Conservation (phyloP, 2,888 invertebrate species). For the Abrostola triplasia region DNA sequence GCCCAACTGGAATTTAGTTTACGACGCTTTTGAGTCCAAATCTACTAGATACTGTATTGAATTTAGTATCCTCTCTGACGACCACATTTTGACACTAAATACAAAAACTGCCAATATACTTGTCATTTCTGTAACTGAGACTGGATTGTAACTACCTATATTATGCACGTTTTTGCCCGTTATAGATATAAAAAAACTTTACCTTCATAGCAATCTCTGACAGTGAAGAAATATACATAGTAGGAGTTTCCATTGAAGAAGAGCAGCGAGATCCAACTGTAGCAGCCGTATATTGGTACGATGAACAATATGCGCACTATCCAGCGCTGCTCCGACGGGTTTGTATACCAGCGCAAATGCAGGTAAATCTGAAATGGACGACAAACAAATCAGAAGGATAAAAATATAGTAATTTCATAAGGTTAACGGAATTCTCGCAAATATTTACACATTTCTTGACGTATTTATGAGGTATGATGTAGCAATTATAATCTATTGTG, state of each 20-base stretch:
- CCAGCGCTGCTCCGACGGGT: slow-evolving; percentile 99
- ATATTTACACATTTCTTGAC: neutral
- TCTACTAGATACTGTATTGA: too few species aligned
- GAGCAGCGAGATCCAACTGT: slow-evolving; percentile 99
- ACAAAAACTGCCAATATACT: neutral
- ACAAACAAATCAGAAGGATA: neutral
- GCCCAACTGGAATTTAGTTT: too few species aligned
- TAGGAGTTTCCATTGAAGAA: slow-evolving; percentile 99
- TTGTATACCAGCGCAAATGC: slow-evolving; percentile 99
- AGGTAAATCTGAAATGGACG: slow-evolving; percentile 95
- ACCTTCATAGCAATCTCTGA: slow-evolving; percentile 99
- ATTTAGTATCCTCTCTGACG: too few species aligned
- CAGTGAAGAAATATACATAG: slow-evolving; percentile 99
- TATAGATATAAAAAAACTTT: slow-evolving; percentile 47
- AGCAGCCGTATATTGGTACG: slow-evolving; percentile 99
- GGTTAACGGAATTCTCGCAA: too few species aligned
- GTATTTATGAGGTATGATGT: slow-evolving; percentile 7
- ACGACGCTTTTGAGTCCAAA: too few species aligned
- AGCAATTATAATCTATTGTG: slow-evolving; percentile 1
- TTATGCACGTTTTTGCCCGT: neutral
- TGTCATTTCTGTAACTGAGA: too few species aligned
- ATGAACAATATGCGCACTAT: slow-evolving; percentile 99
- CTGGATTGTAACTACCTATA: too few species aligned
- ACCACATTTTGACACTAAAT: neutral
- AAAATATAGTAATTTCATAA: neutral